phyloP scores from a whole-genome alignment of 2,888 invertebrate genomes.

The Cordilura impudica region DNA sequence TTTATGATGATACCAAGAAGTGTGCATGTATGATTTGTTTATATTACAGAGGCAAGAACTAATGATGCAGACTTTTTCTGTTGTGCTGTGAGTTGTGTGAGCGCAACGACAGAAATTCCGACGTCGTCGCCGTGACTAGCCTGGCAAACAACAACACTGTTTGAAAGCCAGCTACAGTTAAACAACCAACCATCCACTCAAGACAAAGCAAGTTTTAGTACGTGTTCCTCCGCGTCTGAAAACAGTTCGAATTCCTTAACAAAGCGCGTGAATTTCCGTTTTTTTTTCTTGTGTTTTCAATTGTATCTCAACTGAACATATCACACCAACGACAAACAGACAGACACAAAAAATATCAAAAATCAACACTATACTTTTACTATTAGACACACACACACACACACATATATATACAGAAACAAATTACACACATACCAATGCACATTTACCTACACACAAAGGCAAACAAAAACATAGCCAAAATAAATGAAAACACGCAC shows the following conservation, averaged over 20 bases:
- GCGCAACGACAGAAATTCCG: slow-evolving; percentile 58
- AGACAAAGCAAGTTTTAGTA: slow-evolving; percentile 76
- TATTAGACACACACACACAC: slow-evolving; percentile 51
- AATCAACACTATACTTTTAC: too few species aligned
- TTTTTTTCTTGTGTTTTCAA: slow-evolving; percentile 45
- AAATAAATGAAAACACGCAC: slow-evolving; percentile 20
- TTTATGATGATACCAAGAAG: slow-evolving; percentile 28
- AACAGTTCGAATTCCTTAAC: slow-evolving; percentile 73
- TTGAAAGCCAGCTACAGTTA: slow-evolving; percentile 15
- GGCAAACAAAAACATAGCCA: slow-evolving; percentile 29
- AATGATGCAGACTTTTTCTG: slow-evolving; percentile 56
- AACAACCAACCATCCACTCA: slow-evolving; percentile 61
- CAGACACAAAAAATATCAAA: slow-evolving; percentile 57
- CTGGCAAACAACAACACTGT: slow-evolving; percentile 33
- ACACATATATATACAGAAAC: slow-evolving; percentile 18
- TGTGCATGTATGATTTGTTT: slow-evolving; percentile 46
- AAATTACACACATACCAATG: slow-evolving; percentile 38
- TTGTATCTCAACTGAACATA: slow-evolving; percentile 41
- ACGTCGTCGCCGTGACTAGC: slow-evolving; percentile 55
- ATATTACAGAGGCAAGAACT: slow-evolving; percentile 32
- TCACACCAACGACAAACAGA: slow-evolving; percentile 24
- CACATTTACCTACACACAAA: slow-evolving; percentile 39
- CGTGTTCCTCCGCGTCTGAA: slow-evolving; percentile 78
- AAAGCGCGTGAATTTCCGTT: slow-evolving; percentile 62
- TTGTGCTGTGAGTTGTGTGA: slow-evolving; percentile 19